Evolutionary conservation across 2,797 vertebrate species (phyloP).

Genomic region (Zenarchopterus dispar): DNA sequence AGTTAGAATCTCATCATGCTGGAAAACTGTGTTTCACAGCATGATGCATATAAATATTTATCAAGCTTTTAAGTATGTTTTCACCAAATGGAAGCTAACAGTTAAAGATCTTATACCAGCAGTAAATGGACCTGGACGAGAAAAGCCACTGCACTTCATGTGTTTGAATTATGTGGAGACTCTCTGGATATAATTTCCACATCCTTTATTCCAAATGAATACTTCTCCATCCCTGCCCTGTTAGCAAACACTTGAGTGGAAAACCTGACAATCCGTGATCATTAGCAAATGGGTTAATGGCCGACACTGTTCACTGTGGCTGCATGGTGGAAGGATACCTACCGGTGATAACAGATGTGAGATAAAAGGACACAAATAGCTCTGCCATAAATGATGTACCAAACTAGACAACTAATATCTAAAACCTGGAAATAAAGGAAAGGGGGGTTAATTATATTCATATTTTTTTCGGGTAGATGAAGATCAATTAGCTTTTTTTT

Average conservation of each 20-base stretch:
- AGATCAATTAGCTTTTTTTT: too few species aligned
- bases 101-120: constrained; percentile 8
- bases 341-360: constrained; percentile 50
- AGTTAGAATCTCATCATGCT: constrained; percentile 27
- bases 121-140: not conserved
- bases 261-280: constrained; percentile 26
- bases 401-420: constrained; percentile 23
- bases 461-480: not conserved
- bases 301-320: constrained; percentile 11
- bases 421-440: constrained; percentile 2
- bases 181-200: not conserved
- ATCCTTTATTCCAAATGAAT: constrained; percentile 16
- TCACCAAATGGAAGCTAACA: constrained; percentile 22
- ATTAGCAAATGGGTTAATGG: constrained; percentile 51
- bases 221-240: constrained; percentile 6
- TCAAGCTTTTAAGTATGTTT: constrained; percentile 32
- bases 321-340: constrained; percentile 25
- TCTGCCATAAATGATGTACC: constrained; percentile 29
- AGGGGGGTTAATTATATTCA: too few species aligned
- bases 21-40: constrained; percentile 11
- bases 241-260: constrained; percentile 34
- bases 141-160: constrained; percentile 10
- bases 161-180: not conserved
- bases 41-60: constrained; percentile 34
- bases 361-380: constrained; percentile 23